These are phyloP conservation scores for Yasuhikotakia modesta DNA, from an alignment of 2,797 vertebrate species.

Conservation along the genomic window DNA sequence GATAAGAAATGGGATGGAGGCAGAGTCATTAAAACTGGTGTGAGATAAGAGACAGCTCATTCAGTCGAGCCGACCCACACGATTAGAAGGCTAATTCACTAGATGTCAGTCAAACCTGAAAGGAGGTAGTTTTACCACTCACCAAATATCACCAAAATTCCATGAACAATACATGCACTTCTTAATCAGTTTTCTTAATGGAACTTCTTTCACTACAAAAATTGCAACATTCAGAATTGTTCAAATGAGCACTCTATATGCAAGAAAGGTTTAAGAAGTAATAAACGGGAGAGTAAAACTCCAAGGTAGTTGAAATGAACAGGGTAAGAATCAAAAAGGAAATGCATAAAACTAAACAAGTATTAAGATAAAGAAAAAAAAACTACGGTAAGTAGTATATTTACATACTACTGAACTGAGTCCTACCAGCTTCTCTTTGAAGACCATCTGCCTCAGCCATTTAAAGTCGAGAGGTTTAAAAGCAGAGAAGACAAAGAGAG, in stretches of 20 bases:
- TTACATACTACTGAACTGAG: neutral
- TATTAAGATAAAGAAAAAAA: slow-evolving; percentile 1
- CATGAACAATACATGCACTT: slow-evolving; percentile 19
- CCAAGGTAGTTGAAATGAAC: neutral
- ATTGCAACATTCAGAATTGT: slow-evolving; percentile 9
- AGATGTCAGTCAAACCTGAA: slow-evolving; percentile 52
- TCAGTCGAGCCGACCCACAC: slow-evolving; percentile 47
- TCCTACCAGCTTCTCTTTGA: slow-evolving; percentile 94
- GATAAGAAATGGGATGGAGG: slow-evolving; percentile 58
- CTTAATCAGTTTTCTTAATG: neutral
- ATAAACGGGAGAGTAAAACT: neutral
- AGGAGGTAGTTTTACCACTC: slow-evolving; percentile 17
- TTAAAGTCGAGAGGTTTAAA: slow-evolving; percentile 98
- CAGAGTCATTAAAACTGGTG: slow-evolving; percentile 58
- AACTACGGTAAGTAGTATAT: no score
- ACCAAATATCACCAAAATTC: slow-evolving; percentile 21
- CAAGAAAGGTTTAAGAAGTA: neutral
- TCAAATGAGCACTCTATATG: slow-evolving; percentile 7
- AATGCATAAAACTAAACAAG: neutral
- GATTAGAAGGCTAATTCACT: slow-evolving; percentile 63
- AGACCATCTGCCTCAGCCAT: slow-evolving; percentile 97
- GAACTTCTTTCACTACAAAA: neutral
- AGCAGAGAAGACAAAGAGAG: slow-evolving; percentile 94
- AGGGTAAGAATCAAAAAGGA: neutral
- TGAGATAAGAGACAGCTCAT: slow-evolving; percentile 65